These are phyloP conservation scores for Cetoscarus ocellatus DNA, from an alignment of 2,797 vertebrate genomes.

Conservation along the genomic window DNA sequence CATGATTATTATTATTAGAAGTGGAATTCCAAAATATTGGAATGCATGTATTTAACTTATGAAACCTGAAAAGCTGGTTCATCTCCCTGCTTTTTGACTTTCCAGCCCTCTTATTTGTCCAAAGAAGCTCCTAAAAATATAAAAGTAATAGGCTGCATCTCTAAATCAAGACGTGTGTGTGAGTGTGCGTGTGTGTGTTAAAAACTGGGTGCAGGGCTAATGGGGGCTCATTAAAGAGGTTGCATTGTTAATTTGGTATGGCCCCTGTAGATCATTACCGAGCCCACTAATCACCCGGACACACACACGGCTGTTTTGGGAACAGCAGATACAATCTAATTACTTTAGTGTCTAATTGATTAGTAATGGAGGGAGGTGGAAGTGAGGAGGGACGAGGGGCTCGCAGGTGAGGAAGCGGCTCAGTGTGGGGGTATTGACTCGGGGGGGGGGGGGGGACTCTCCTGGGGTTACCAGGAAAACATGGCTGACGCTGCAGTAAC, in stretches of 20 bases:
- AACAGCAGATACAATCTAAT: conserved; percentile 78
- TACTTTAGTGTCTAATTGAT: conserved; percentile 77
- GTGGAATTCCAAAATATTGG: too few species aligned
- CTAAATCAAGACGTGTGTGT: conserved; percentile 5
- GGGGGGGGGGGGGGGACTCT: conserved; percentile 1
- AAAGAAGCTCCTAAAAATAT: too few species aligned
- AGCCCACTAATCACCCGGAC: conserved; percentile 83
- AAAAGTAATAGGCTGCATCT: neutral
- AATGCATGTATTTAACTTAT: too few species aligned
- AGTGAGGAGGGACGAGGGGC: conserved; percentile 38
- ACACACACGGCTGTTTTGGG: conserved; percentile 56
- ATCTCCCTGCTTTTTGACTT: too few species aligned
- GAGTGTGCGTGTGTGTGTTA: conserved; percentile 43
- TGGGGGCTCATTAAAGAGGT: conserved; percentile 88
- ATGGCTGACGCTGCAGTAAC: conserved; percentile 62
- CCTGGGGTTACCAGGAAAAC: conserved; percentile 30
- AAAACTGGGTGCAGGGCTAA: conserved; percentile 84
- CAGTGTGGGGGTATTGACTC: conserved; percentile 48
- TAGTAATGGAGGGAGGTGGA: conserved; percentile 65
- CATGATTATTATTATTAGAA: too few species aligned
- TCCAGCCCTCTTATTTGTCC: too few species aligned
- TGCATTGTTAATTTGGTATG: conserved; percentile 90
- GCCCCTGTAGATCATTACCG: conserved; percentile 88
- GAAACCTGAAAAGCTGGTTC: too few species aligned
- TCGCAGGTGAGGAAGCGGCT: conserved; percentile 54